These are phyloP conservation scores for Drosophila punjabiensis DNA, from an alignment of 1,140 invertebrate genomes.

Conservation along the genomic window DNA sequence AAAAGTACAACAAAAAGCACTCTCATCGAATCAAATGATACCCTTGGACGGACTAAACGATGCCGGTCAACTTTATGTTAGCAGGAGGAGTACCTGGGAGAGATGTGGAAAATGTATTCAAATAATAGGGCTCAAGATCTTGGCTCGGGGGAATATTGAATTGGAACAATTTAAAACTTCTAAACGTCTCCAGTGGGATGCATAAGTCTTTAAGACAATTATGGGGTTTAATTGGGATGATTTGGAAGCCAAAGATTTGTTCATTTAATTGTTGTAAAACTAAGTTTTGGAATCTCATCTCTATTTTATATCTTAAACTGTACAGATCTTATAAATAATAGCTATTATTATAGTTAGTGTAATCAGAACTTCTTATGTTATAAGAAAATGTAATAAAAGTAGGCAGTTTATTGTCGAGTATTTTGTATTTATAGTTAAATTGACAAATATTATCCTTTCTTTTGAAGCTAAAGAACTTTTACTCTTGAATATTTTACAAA, in stretches of 20 bases:
- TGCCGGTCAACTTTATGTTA: constrained; percentile 21
- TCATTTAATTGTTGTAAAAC: not conserved
- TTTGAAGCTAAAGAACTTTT: not conserved
- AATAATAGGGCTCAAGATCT: constrained; percentile 20
- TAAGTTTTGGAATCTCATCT: not conserved
- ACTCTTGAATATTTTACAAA: not conserved
- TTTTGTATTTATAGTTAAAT: not conserved
- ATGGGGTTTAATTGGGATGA: not conserved
- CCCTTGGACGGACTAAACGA: constrained; percentile 28
- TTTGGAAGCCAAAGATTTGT: not conserved
- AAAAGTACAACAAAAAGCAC: constrained; percentile 73
- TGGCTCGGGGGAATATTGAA: not conserved
- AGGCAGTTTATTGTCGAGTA: not conserved
- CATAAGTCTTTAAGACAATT: not conserved
- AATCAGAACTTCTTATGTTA: not conserved
- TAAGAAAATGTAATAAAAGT: not conserved
- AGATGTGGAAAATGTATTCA: constrained; percentile 8
- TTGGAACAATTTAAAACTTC: not conserved
- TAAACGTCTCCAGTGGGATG: not conserved
- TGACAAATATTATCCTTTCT: not conserved
- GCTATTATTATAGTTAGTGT: too few species aligned
- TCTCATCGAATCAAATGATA: constrained; percentile 72
- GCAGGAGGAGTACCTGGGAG: not conserved
- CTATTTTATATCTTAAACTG: not conserved
- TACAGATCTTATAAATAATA: not conserved